Conservation (phyloP, 2,113 vertebrate species). For the Siphamia tubifer region DNA sequence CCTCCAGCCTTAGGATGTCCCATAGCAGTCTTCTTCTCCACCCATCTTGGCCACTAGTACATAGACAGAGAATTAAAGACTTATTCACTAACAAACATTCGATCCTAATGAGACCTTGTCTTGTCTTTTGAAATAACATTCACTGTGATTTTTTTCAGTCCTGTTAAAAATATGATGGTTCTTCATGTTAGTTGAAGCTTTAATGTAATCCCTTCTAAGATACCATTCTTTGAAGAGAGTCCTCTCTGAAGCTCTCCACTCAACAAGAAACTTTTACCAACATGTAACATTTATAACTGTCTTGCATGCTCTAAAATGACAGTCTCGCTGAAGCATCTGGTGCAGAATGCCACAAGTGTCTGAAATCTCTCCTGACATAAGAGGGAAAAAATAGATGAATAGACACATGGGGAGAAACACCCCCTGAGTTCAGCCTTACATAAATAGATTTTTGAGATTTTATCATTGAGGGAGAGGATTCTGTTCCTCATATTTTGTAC, state of each 20-base stretch:
- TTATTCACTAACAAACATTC: too few relatives aligned
- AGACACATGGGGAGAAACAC: background rate
- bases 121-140: too few relatives aligned
- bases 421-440: constrained; percentile 11
- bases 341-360: constrained; percentile 12
- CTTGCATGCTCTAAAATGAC: constrained; percentile 6
- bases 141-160: too few relatives aligned
- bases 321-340: constrained; percentile 23
- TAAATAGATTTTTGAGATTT: constrained; percentile 48
- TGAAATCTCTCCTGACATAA: constrained; percentile 1
- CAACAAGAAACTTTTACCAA: background rate
- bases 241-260: background rate
- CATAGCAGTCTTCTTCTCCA: too few relatives aligned
- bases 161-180: too few relatives aligned
- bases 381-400: constrained; percentile 3
- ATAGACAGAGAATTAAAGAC: too few relatives aligned
- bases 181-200: background rate
- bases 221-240: background rate
- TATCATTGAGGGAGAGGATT: constrained; percentile 22
- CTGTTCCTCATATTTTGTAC: constrained; percentile 37
- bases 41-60: too few relatives aligned
- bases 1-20: background rate
- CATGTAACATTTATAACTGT: background rate
- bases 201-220: background rate
- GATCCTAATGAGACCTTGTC: too few relatives aligned